Evolutionary conservation across 2,888 invertebrate species (phyloP).

Genomic region (Spisula subtruncata): DNA sequence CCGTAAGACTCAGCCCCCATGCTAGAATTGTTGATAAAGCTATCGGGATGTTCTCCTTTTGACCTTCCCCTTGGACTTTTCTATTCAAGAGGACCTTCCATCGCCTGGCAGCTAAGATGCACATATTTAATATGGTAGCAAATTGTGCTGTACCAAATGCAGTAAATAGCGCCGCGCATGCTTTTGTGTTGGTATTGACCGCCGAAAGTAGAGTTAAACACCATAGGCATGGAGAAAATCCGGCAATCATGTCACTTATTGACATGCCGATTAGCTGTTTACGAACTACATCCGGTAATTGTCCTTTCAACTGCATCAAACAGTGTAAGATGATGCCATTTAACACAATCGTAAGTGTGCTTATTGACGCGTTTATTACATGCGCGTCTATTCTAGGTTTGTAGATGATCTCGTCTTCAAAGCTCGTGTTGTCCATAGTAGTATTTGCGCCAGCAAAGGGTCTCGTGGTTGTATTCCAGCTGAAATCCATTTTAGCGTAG

Average conservation of each 20-base stretch:
- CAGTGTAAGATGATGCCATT: not conserved
- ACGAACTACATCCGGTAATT: not conserved
- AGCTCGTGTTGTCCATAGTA: no score
- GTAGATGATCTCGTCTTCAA: not conserved
- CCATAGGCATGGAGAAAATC: not conserved
- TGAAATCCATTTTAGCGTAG: no score
- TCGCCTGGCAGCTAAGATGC: not conserved
- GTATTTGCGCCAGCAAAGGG: no score
- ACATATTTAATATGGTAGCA: slow-evolving; percentile 26
- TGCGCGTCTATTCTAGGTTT: not conserved
- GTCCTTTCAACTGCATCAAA: not conserved
- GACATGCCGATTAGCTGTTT: slow-evolving; percentile 7
- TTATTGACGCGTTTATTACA: not conserved
- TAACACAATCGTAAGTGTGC: not conserved
- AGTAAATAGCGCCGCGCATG: not conserved
- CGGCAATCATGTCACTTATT: slow-evolving; percentile 27
- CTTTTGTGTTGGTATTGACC: not conserved
- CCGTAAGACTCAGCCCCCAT: not conserved
- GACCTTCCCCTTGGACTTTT: not conserved
- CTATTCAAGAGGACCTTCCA: not conserved
- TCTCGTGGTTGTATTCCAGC: no score
- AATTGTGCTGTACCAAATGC: not conserved
- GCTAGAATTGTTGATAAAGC: not conserved
- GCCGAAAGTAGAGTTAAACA: not conserved
- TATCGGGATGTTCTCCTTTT: not conserved